These are phyloP conservation scores for Mus pahari DNA, from an alignment of 2,113 vertebrate genomes.

Conservation along the genomic window DNA sequence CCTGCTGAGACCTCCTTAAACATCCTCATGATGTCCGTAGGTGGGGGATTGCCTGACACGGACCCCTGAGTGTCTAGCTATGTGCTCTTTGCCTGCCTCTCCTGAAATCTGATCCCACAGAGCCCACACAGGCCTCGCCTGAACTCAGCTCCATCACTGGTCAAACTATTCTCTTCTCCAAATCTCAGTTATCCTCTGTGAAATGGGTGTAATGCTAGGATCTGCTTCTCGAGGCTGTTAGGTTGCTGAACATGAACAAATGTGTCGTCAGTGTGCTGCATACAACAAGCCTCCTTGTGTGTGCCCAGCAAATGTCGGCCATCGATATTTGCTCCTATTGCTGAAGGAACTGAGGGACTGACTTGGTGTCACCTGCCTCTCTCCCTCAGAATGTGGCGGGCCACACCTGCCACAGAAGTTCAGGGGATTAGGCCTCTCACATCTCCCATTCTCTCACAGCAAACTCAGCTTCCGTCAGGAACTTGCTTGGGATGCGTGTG, in stretches of 20 bases:
- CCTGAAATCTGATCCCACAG: neutral
- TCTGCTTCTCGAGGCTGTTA: neutral
- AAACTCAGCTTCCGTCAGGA: neutral
- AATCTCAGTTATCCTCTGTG: neutral
- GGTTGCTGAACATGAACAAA: neutral
- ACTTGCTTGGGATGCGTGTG: neutral
- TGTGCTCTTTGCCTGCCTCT: neutral
- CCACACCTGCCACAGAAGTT: neutral
- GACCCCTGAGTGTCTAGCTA: neutral
- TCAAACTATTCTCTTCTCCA: neutral
- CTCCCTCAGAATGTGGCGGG: neutral
- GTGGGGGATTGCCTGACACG: neutral
- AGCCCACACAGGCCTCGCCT: neutral
- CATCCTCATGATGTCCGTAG: no score
- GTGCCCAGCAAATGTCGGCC: neutral
- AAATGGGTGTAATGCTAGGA: neutral
- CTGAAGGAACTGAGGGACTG: neutral
- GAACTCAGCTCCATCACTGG: neutral
- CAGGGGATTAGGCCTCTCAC: neutral
- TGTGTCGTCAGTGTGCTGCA: neutral
- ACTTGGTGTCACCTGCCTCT: neutral
- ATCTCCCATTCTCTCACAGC: rapidly evolving
- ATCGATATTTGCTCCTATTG: neutral
- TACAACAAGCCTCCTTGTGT: neutral
- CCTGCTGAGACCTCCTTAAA: neutral